These are phyloP conservation scores for Agrochola litura DNA, from an alignment of 2,888 invertebrate species.

Conservation along the genomic window DNA sequence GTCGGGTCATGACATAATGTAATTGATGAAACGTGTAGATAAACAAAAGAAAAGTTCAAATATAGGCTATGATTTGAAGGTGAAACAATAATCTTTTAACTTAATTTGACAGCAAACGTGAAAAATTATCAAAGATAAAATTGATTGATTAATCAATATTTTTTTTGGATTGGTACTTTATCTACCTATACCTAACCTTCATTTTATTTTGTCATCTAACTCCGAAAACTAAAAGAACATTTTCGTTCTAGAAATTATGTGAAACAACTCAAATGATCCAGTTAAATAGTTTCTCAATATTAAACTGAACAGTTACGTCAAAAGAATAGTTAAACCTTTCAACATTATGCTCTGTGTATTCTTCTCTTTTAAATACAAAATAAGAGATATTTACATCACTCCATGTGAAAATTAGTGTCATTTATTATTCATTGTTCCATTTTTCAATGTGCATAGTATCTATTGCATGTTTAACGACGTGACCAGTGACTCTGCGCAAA, in stretches of 20 bases:
- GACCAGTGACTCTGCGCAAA: too few relatives aligned
- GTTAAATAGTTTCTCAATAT: too few relatives aligned
- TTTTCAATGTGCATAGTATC: too few relatives aligned
- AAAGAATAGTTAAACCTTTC: too few relatives aligned
- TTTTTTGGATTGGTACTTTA: neutral
- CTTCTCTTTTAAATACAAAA: too few relatives aligned
- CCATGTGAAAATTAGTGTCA: too few relatives aligned
- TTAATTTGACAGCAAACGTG: neutral
- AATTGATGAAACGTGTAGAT: neutral
- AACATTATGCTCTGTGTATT: too few relatives aligned
- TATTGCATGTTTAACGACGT: too few relatives aligned
- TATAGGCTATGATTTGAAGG: neutral
- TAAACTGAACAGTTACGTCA: too few relatives aligned
- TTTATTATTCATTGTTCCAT: too few relatives aligned
- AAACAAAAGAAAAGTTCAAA: neutral
- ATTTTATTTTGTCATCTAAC: neutral
- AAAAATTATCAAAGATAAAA: neutral
- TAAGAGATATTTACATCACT: too few relatives aligned
- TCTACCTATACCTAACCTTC: neutral
- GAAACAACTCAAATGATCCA: neutral
- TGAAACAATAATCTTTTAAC: neutral
- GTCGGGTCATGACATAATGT: neutral
- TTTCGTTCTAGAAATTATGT: too few relatives aligned
- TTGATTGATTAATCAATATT: neutral
- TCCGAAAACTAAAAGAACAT: neutral